Evolutionary conservation across 2,888 invertebrate genomes (phyloP).

Genomic region (Hetaerina titia): DNA sequence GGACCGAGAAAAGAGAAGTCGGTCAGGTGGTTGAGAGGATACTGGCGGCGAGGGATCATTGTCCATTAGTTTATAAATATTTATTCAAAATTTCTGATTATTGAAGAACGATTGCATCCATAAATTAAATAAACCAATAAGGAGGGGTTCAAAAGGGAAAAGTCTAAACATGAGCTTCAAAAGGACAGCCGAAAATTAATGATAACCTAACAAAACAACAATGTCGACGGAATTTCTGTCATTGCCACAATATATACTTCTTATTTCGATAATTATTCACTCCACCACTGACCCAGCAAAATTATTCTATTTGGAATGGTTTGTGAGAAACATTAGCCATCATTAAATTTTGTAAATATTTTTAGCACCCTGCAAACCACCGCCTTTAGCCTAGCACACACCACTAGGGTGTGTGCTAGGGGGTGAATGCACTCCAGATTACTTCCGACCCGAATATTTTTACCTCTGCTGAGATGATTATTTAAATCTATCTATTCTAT

Average conservation of each 20-base stretch:
- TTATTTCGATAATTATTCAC: neutral
- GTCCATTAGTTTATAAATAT: neutral
- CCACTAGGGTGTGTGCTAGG: too few relatives aligned
- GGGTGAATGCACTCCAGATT: too few relatives aligned
- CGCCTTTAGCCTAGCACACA: too few relatives aligned
- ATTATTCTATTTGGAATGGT: conserved; percentile 46
- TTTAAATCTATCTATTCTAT: too few relatives aligned
- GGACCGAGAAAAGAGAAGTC: too few relatives aligned
- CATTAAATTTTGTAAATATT: neutral
- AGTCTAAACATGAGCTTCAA: neutral
- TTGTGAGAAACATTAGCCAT: conserved; percentile 16
- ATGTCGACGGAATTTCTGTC: neutral
- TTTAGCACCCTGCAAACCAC: too few relatives aligned
- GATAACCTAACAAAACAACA: neutral
- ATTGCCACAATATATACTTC: neutral
- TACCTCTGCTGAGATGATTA: too few relatives aligned
- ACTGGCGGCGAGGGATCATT: neutral
- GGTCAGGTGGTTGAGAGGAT: too few relatives aligned
- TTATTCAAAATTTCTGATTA: neutral
- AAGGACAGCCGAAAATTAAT: neutral
- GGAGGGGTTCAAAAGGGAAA: neutral
- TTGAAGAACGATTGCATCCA: neutral
- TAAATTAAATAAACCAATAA: neutral
- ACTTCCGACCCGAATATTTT: too few relatives aligned
- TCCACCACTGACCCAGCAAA: neutral